These are phyloP conservation scores for Notolabrus celidotus DNA, from an alignment of 2,797 vertebrate genomes.

Conservation along the genomic window DNA sequence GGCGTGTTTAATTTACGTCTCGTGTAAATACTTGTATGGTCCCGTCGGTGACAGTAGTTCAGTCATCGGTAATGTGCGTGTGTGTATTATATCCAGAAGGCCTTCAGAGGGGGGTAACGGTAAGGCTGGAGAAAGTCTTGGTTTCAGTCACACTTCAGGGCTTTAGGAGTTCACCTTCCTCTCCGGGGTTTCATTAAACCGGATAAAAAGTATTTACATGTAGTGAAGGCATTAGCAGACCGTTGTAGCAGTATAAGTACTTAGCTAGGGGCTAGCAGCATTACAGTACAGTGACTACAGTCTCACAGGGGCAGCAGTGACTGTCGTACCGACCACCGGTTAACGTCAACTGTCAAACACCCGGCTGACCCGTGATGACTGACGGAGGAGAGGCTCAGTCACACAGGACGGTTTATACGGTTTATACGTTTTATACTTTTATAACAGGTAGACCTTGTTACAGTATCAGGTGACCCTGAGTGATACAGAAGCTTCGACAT, in stretches of 20 bases:
- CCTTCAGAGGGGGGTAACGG: conserved; percentile 77
- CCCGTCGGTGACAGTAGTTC: conserved; percentile 38
- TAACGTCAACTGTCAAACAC: conserved; percentile 34
- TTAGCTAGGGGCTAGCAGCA: conserved; percentile 66
- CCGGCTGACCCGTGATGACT: neutral
- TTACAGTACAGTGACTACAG: conserved; percentile 4
- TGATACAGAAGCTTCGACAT: neutral
- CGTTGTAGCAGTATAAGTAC: conserved; percentile 4
- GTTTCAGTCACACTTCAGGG: conserved; percentile 9
- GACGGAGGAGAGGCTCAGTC: neutral
- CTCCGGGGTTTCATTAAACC: neutral
- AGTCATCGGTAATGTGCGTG: conserved; percentile 47
- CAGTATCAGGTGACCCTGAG: neutral
- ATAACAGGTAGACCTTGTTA: neutral
- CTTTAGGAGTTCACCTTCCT: neutral
- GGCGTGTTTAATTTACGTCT: conserved; percentile 9
- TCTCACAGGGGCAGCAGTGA: conserved; percentile 7
- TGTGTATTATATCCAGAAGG: conserved; percentile 70
- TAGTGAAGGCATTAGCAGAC: no score
- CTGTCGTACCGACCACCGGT: conserved; percentile 14
- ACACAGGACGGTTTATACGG: no score
- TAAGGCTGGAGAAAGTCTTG: conserved; percentile 42
- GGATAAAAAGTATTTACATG: neutral
- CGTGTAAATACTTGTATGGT: conserved; percentile 20
- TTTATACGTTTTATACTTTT: conserved; percentile 2